Conservation (phyloP, 2,888 invertebrate species). For the Drosophila greeni region DNA sequence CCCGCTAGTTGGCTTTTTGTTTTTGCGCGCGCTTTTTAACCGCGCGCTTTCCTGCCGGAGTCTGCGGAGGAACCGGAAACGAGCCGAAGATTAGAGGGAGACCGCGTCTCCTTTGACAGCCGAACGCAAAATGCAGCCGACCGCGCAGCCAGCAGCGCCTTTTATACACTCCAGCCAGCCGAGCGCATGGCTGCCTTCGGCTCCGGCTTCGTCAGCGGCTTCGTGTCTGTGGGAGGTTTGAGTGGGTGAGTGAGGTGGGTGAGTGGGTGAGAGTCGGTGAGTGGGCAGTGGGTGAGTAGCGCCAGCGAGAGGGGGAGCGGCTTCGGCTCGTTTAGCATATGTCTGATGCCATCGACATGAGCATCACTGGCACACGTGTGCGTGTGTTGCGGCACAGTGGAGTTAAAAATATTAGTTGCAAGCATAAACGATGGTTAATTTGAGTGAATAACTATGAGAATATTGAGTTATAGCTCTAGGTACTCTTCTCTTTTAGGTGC, state of each 20-base stretch:
- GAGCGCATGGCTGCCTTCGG: slow-evolving; percentile 10
- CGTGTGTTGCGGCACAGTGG: slow-evolving; percentile 5
- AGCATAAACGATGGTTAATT: no score
- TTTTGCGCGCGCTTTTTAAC: slow-evolving; percentile 68
- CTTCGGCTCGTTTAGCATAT: slow-evolving; percentile 65
- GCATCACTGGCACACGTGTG: slow-evolving; percentile 27
- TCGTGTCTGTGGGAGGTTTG: neutral
- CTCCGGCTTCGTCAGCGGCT: slow-evolving; percentile 7
- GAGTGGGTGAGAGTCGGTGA: neutral
- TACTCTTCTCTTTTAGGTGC: no score
- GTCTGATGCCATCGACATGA: slow-evolving; percentile 58
- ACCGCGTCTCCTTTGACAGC: slow-evolving; percentile 60
- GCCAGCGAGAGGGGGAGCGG: slow-evolving; percentile 5
- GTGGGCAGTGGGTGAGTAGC: neutral
- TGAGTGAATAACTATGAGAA: no score
- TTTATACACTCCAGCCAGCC: slow-evolving; percentile 48
- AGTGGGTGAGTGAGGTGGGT: neutral
- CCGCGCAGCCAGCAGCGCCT: slow-evolving; percentile 39
- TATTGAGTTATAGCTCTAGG: no score
- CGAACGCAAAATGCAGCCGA: slow-evolving; percentile 67
- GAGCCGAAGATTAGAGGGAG: slow-evolving; percentile 3
- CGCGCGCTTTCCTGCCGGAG: slow-evolving; percentile 33
- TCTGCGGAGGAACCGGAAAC: slow-evolving; percentile 6
- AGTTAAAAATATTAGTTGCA: neutral
- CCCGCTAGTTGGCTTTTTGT: slow-evolving; percentile 39